Percentiles rank a stretch among this genome's conserved stretches.
Evolutionary conservation across 2,888 invertebrate species (phyloP).

Genomic region (Eupithecia dodoneata): DNA sequence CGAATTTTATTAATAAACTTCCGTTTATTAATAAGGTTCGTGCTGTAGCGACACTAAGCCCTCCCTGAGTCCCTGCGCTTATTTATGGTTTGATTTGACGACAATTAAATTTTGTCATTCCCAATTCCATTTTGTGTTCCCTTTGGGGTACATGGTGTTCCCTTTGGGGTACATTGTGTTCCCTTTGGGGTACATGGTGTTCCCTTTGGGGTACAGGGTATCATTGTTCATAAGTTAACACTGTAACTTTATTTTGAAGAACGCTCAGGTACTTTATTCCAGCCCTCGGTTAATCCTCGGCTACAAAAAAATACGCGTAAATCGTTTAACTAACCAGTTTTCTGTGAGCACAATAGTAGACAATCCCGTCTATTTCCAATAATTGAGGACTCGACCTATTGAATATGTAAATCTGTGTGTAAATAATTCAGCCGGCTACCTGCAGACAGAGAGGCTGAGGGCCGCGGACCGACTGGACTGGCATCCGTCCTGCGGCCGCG

Average conservation of each 20-base stretch:
- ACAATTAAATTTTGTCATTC: not conserved
- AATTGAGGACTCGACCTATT: constrained; percentile 29
- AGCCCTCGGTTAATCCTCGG: not conserved
- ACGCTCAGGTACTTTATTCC: not conserved
- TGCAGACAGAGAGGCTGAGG: constrained; percentile 14
- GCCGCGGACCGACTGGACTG: not conserved
- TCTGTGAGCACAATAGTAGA: constrained; percentile 13
- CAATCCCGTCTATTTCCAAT: constrained; percentile 16
- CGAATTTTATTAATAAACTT: not conserved
- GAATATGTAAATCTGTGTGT: constrained; percentile 30
- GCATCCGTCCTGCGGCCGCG: constrained; percentile 21
- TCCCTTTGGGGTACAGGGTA: too few relatives aligned
- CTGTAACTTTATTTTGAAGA: not conserved
- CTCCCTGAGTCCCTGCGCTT: not conserved
- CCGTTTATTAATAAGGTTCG: not conserved
- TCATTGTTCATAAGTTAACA: too few relatives aligned
- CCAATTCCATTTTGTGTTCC: too few relatives aligned
- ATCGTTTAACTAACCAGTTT: not conserved
- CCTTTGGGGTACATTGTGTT: too few relatives aligned
- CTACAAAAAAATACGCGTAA: not conserved
- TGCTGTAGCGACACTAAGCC: not conserved
- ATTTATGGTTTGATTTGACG: not conserved
- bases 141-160: too few relatives aligned
- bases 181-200: too few relatives aligned
- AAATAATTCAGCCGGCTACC: constrained; percentile 30